phyloP scores from a whole-genome alignment of 1,140 invertebrate genomes.

The Caenorhabditis remanei region DNA sequence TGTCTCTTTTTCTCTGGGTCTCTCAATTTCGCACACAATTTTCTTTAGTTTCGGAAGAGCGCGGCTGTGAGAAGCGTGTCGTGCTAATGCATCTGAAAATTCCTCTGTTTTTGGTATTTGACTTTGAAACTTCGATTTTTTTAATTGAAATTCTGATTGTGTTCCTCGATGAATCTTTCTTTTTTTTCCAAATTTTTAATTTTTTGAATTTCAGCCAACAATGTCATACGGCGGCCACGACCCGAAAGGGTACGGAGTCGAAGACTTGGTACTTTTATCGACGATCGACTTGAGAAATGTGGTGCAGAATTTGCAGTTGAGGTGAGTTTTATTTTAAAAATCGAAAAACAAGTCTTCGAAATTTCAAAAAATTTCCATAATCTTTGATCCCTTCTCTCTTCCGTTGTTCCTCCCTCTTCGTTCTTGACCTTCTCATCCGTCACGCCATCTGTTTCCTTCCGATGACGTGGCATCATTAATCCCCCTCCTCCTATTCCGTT shows the following conservation, averaged over 20 bases:
- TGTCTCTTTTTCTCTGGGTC: too few species aligned
- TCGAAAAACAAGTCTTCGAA: neutral
- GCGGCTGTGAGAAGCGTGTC: too few species aligned
- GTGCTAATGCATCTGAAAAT: too few species aligned
- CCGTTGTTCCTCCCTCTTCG: neutral
- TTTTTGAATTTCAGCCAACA: neutral
- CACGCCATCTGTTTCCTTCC: too few species aligned
- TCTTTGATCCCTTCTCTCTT: neutral
- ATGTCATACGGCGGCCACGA: slow-evolving; percentile 69
- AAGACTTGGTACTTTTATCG: slow-evolving; percentile 70
- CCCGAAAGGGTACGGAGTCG: slow-evolving; percentile 70
- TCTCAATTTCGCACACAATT: too few species aligned
- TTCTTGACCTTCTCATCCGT: neutral
- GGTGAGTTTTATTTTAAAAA: slow-evolving; percentile 61
- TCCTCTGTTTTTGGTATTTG: too few species aligned
- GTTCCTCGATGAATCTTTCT: neutral
- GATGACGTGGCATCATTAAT: slow-evolving; percentile 35
- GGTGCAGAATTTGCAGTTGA: slow-evolving; percentile 68
- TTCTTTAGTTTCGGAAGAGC: too few species aligned
- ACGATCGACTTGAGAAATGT: slow-evolving; percentile 66
- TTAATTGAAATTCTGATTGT: too few species aligned
- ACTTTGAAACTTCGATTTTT: too few species aligned
- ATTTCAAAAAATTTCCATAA: neutral
- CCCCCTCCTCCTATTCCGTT: neutral
- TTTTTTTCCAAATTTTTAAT: neutral